Evolutionary conservation across 1,140 invertebrate species (phyloP).

Genomic region (Eriosoma lanigerum): DNA sequence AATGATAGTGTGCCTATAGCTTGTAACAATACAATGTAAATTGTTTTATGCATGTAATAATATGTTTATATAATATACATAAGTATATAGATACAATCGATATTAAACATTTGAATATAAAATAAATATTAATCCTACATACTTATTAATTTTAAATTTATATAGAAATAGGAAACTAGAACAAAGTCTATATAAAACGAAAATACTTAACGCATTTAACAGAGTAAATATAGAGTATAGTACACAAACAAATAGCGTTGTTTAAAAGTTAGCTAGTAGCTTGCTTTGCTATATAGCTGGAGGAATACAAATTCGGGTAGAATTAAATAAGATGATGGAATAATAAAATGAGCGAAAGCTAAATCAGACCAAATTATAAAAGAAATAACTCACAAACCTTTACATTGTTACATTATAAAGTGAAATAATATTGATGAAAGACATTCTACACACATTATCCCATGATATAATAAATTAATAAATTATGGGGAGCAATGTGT

Average conservation of each 20-base stretch:
- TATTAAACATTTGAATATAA: constrained; percentile 34
- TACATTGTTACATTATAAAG: constrained; percentile 27
- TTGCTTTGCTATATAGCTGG: constrained; percentile 19
- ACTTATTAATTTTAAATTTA: too few species aligned
- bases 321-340: neutral
- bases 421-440: constrained; percentile 40
- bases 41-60: neutral
- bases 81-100: neutral
- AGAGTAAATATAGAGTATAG: constrained; percentile 49
- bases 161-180: constrained; percentile 43
- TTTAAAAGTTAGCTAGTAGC: constrained; percentile 43
- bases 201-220: constrained; percentile 37
- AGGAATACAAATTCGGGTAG: constrained; percentile 25
- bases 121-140: constrained; percentile 41
- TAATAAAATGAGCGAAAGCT: constrained; percentile 41
- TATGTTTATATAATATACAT: constrained; percentile 20
- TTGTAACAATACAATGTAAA: constrained; percentile 26
- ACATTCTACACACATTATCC: constrained; percentile 22
- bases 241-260: constrained; percentile 41
- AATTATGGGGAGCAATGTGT: constrained; percentile 5
- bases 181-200: constrained; percentile 45
- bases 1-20: constrained; percentile 15
- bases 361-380: constrained; percentile 15
- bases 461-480: constrained; percentile 28
- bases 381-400: constrained; percentile 45